These are phyloP conservation scores for Plecotus auritus DNA, from an alignment of 2,113 vertebrate species.

Conservation along the genomic window DNA sequence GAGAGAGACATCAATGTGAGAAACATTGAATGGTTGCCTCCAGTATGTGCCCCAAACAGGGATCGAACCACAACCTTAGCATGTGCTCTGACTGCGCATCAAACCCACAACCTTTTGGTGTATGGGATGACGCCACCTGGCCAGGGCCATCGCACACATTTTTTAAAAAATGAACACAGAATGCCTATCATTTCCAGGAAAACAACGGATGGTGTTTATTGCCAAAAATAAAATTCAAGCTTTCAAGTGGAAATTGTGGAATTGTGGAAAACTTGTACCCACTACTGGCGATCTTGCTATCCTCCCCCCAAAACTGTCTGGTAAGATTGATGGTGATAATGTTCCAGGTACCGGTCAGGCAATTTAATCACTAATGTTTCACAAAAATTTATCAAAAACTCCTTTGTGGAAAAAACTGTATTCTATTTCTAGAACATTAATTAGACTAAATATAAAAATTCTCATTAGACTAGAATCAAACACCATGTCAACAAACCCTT, in stretches of 20 bases:
- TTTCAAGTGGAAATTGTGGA: neutral
- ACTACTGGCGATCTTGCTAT: neutral
- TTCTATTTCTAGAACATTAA: neutral
- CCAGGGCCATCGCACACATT: neutral
- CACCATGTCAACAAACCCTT: neutral
- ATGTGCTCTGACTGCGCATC: neutral
- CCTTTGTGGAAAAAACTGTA: neutral
- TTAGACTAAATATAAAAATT: neutral
- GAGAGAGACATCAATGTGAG: neutral
- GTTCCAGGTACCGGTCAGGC: neutral
- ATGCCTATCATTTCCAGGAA: neutral
- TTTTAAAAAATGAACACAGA: neutral
- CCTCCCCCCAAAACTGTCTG: neutral
- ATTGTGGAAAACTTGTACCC: neutral
- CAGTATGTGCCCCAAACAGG: too few species aligned
- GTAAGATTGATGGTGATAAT: neutral
- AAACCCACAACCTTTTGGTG: neutral
- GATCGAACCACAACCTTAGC: neutral
- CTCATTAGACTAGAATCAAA: neutral
- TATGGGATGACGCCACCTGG: too few species aligned
- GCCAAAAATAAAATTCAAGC: neutral
- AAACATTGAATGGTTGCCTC: neutral
- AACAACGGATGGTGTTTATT: neutral
- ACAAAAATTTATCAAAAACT: neutral
- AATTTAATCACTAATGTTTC: neutral